Evolutionary conservation across 2,113 vertebrate species (phyloP), one percentile per base, ranked within the genome.

Genomic region (Cephalopterus ornatus): DNA sequence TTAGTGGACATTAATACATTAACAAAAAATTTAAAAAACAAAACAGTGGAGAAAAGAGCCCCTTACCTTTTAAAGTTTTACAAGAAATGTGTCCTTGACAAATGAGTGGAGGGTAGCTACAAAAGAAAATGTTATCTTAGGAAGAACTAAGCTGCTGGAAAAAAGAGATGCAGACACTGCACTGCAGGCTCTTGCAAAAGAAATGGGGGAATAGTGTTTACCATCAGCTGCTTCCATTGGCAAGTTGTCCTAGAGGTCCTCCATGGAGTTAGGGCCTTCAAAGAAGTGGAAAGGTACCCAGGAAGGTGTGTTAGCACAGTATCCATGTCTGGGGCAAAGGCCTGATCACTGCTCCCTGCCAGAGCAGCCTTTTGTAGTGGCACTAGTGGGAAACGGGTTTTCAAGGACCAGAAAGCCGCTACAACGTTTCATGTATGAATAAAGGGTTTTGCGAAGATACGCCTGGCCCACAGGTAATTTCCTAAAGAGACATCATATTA

Each of bases 41-140:
- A 73, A 80, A 47, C 3, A 3, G 14, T 61, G 47, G 93, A 93
- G 37, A 44, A 88, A 86, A 94, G 65, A 63, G 13, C 33, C 41
- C 28, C 30, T 94, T 92, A 63, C 12, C 77, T 93, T 95, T 92
- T 80, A 30, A 92, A 74, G 67, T 89, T 89, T 68, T 42, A 74
- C 62, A 91, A 71, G 58, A 95, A 89, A 86, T 17, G 19, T 75
- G 84, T 96, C 89, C 92, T 97, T 97, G 89, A 85, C 23, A 96
- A 80, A 85, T 42, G 23, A 1, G 4, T 55, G 46, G 37, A 93
- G 62, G 56, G 21, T 73, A 82, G 30, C 53, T 91, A 67, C 39
- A 84, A 88, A 85, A 81, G 61, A 33, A 84, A 16, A 67, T 7
- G 8, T 73, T 97, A 46, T 27, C 42, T 66, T 55, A 65, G 37